Evolutionary conservation across 2,888 invertebrate genomes (phyloP).

Genomic region (Anthoptus insignis): DNA sequence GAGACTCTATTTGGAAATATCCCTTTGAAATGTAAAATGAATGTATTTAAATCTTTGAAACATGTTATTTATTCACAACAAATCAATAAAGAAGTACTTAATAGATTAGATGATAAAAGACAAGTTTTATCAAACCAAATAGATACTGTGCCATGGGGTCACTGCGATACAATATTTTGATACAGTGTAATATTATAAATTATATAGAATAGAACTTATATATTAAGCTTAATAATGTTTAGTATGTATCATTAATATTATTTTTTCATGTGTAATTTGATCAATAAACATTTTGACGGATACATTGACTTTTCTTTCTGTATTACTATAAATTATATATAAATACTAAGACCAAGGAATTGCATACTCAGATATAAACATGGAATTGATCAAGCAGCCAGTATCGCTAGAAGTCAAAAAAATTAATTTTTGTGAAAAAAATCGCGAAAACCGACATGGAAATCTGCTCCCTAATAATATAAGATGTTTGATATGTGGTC

Average conservation of each 20-base stretch:
- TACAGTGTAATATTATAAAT: too few relatives aligned
- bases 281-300: too few relatives aligned
- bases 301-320: too few relatives aligned
- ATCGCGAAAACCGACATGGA: slow-evolving; percentile 37
- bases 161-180: neutral
- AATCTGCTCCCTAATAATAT: slow-evolving; percentile 37
- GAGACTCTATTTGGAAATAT: too few relatives aligned
- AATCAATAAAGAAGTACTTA: neutral
- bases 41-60: neutral
- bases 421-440: too few relatives aligned
- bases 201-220: neutral
- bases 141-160: neutral
- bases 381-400: too few relatives aligned
- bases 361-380: too few relatives aligned
- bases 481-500: slow-evolving; percentile 41
- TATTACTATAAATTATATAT: too few relatives aligned
- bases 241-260: too few relatives aligned
- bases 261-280: too few relatives aligned
- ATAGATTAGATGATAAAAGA: neutral
- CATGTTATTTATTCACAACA: neutral
- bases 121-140: neutral
- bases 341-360: too few relatives aligned
- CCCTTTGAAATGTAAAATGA: neutral
- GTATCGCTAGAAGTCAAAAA: too few relatives aligned
- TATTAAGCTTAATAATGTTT: neutral